phyloP scores from a whole-genome alignment of 2,888 invertebrate genomes.

The Acanthosepion esculentum region DNA sequence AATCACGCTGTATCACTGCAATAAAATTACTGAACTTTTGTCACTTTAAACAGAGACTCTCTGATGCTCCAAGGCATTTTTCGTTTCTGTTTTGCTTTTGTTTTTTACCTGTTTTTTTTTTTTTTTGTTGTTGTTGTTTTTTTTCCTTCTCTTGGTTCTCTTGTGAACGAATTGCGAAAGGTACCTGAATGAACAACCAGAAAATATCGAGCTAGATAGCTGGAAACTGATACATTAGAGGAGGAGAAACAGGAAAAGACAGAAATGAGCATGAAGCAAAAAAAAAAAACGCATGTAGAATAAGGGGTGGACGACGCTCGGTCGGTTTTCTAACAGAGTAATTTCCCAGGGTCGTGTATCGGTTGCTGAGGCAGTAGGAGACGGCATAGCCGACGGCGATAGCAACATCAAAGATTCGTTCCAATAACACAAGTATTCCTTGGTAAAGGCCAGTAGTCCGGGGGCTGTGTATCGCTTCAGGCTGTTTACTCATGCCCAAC shows the following conservation, averaged over 20 bases:
- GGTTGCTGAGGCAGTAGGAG: neutral
- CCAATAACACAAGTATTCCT: constrained; percentile 33
- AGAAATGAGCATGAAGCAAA: neutral
- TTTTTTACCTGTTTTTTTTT: no score
- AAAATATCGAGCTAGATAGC: neutral
- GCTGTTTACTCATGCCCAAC: neutral
- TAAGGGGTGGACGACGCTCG: neutral
- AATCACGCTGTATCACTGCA: neutral
- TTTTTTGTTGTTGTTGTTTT: neutral
- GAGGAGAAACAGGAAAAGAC: neutral
- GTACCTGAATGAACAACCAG: neutral
- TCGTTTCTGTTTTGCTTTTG: neutral
- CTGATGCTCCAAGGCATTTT: neutral
- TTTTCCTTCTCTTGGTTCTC: neutral
- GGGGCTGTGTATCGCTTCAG: neutral
- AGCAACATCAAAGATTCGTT: constrained; percentile 20
- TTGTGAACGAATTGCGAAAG: neutral
- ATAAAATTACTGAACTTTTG: neutral
- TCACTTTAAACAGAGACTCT: neutral
- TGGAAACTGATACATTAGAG: neutral
- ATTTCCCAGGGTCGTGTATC: neutral
- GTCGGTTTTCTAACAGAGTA: neutral
- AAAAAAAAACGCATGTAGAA: neutral
- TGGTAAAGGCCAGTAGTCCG: neutral
- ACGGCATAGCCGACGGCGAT: neutral